Conservation (phyloP, 2,113 vertebrate genomes). For the Progne subis region DNA sequence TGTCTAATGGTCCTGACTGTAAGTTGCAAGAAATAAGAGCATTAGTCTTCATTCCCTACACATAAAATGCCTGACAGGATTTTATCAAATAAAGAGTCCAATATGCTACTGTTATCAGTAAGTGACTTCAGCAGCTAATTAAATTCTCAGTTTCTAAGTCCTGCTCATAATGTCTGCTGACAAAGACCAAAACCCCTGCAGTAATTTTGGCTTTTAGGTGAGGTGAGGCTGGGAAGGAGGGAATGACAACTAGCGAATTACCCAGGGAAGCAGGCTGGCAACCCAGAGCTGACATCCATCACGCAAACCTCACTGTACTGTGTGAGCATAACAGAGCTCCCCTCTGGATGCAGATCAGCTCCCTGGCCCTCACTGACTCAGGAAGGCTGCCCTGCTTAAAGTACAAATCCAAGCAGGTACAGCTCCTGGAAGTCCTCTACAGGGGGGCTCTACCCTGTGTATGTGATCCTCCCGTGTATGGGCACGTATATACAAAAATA, state of each 20-base stretch:
- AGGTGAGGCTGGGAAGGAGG: background rate
- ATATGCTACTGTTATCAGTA: constrained; percentile 62
- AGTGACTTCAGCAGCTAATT: constrained; percentile 66
- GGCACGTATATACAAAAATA: background rate
- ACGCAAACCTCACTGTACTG: background rate
- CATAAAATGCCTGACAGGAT: constrained; percentile 48
- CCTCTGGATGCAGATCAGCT: background rate
- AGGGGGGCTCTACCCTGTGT: background rate
- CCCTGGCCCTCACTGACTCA: background rate
- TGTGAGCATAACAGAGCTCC: background rate
- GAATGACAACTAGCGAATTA: background rate
- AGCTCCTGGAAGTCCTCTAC: background rate
- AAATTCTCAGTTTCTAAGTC: constrained; percentile 62
- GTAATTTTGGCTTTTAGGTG: constrained; percentile 20
- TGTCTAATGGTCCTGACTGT: background rate
- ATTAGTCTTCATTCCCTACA: constrained; percentile 58
- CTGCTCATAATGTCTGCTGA: constrained; percentile 44
- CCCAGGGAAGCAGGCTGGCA: background rate
- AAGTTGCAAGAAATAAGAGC: constrained; percentile 21
- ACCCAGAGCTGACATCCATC: background rate
- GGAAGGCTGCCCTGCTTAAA: background rate
- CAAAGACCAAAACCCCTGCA: constrained; percentile 37
- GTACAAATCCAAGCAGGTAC: background rate
- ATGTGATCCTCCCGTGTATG: background rate
- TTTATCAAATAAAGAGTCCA: constrained; percentile 67